Base-by-base conservation (phyloP, 2,888 invertebrate genomes). In the Strigamia crassipes region DNA sequence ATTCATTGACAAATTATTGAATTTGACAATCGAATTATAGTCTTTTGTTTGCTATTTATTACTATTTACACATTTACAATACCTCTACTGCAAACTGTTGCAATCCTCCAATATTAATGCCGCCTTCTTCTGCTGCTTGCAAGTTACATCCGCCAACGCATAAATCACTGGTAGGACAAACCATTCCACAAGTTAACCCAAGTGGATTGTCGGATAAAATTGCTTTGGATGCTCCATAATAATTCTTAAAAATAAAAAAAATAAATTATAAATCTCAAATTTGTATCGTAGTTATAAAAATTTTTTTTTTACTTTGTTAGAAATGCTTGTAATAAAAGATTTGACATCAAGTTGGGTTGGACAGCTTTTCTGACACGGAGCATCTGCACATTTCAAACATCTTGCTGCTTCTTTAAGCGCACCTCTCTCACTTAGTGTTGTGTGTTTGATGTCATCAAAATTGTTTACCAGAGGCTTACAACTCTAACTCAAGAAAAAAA, bases 71-170 rank as follows among this genome's bases (percentile, higher is more conserved):
- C n/a, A n/a, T n/a, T n/a, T 27, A 51, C 38, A 84, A 88, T 88
- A 95, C 96, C 87, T 99, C 98, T 1, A 96, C 94, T 79, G 99
- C 97, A 88, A 94, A 99, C 86, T 99, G 99, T 88, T 99, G 99
- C 46, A 99, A 90, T 0, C 99, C 99, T 0, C 99, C 98, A 85
- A 99, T 99, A 87, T 99, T 99, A 85, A 99, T 99, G 0, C 98
- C 94, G 0, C 99, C 99, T 88, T 99, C 98, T 88, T 99, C 99
- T 12, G 93, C 92, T 0, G 97, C 99, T 86, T 95, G 93, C 12
- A 99, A 90, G 89, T 99, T 99, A 88, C 99, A 99, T 0, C 97
- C 97, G 0, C 99, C 99, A 0, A 98, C 98, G 87, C 99, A 99
- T 0, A 99, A 91, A 88, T 99, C 99, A 87, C 97, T 97, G 0